These are phyloP conservation scores for Protobothrops mucrosquamatus DNA, from an alignment of 2,113 vertebrate species.

Conservation along the genomic window DNA sequence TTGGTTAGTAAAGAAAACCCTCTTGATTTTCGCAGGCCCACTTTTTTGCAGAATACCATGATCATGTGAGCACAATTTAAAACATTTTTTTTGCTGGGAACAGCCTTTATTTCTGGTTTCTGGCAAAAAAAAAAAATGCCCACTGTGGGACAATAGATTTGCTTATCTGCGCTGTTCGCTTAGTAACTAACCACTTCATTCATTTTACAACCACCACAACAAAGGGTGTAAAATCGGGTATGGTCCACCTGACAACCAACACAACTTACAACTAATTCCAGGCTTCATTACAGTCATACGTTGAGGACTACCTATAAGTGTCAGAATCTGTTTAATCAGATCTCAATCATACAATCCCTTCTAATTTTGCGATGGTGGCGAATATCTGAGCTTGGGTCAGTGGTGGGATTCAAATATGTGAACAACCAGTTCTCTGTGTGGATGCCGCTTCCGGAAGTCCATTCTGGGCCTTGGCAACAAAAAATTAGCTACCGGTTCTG, in stretches of 20 bases:
- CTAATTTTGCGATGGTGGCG: too few species aligned
- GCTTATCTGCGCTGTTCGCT: neutral
- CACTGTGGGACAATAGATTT: neutral
- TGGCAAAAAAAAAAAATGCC: neutral
- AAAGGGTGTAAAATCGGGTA: neutral
- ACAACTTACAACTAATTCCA: neutral
- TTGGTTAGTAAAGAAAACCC: constrained; percentile 45
- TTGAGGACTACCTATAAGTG: neutral
- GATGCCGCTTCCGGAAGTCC: too few species aligned
- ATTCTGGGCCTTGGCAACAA: too few species aligned
- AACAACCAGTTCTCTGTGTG: too few species aligned
- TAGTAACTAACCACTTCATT: neutral
- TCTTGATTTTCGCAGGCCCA: neutral
- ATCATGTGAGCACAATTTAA: neutral
- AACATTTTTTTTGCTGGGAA: neutral
- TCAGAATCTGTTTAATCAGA: neutral
- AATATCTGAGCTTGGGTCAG: too few species aligned
- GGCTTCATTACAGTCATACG: neutral
- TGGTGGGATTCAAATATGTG: too few species aligned
- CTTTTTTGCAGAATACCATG: neutral
- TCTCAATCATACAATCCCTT: neutral
- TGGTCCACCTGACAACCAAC: neutral
- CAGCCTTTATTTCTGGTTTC: neutral
- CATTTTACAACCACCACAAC: neutral
- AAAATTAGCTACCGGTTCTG: too few species aligned